These are phyloP conservation scores for Pitangus sulphuratus DNA, from an alignment of 2,797 vertebrate species.

Conservation along the genomic window DNA sequence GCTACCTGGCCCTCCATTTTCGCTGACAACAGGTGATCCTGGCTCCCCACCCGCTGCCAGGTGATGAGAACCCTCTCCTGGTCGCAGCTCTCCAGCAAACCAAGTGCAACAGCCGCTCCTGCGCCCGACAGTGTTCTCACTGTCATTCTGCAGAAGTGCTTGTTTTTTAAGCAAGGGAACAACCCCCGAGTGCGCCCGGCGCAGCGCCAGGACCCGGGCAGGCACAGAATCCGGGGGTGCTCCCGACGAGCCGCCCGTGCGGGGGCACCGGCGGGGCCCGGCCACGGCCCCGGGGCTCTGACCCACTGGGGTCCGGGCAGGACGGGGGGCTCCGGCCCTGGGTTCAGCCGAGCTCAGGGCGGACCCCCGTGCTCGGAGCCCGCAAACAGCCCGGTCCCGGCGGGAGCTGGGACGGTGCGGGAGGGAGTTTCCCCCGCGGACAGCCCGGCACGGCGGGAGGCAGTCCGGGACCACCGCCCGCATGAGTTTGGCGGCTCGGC, in stretches of 20 bases:
- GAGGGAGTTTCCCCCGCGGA: rapidly evolving
- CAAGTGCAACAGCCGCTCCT: neutral
- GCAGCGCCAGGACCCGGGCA: too few relatives aligned
- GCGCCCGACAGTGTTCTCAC: rapidly evolving
- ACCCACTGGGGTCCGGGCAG: neutral
- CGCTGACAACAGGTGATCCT: neutral
- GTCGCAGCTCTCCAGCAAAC: neutral
- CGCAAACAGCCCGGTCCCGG: neutral
- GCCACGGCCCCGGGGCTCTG: neutral
- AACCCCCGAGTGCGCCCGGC: rapidly evolving
- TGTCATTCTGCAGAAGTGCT: neutral
- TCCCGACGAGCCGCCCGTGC: rapidly evolving
- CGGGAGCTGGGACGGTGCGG: too few relatives aligned
- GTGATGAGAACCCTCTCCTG: neutral
- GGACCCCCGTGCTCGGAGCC: neutral
- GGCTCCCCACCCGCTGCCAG: neutral
- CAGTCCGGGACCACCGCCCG: neutral
- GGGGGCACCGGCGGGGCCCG: too few relatives aligned
- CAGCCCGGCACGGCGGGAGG: too few relatives aligned
- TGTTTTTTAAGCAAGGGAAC: neutral
- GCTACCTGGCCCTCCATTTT: neutral
- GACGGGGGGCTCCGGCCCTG: neutral
- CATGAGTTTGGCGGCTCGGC: neutral
- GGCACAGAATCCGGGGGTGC: rapidly evolving
- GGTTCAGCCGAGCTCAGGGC: neutral